Percentiles rank a stretch among this genome's conserved stretches.
Evolutionary conservation across 2,113 vertebrate genomes (phyloP).

Genomic region (Paraplagusia blochii): DNA sequence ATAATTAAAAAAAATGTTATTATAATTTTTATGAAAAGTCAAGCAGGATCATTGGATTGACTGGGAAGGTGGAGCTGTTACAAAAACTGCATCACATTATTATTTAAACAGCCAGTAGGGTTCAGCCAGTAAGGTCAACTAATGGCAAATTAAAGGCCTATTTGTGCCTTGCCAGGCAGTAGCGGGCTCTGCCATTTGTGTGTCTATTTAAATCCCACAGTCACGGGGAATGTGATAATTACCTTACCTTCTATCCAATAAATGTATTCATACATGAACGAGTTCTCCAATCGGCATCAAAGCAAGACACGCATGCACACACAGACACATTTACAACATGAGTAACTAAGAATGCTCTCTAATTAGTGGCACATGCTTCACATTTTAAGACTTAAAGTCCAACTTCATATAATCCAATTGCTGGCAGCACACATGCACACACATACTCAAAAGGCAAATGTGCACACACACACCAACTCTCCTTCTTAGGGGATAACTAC

Average conservation of each 20-base stretch:
- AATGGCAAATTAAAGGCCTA: conserved; percentile 61
- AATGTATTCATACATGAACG: conserved; percentile 55
- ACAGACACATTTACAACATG: conserved; percentile 60
- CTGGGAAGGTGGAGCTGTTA: no score
- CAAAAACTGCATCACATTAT: no score
- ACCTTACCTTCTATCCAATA: conserved; percentile 62
- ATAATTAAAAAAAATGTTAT: no score
- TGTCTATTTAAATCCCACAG: conserved; percentile 53
- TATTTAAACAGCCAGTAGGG: conserved; percentile 43
- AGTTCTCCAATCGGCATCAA: conserved; percentile 66
- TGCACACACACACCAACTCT: conserved; percentile 23
- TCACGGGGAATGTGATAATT: conserved; percentile 64
- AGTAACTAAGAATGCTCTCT: conserved; percentile 66
- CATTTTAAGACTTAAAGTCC: conserved; percentile 71
- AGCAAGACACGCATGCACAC: conserved; percentile 50
- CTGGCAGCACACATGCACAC: conserved; percentile 37
- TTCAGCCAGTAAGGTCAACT: conserved; percentile 50
- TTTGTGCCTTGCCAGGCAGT: conserved; percentile 46
- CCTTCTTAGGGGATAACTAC: conserved; percentile 65
- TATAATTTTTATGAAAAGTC: no score
- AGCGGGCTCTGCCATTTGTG: conserved; percentile 39
- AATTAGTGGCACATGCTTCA: conserved; percentile 74
- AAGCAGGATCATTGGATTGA: no score
- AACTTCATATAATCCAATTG: conserved; percentile 69
- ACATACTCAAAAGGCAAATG: conserved; percentile 20